Conservation (phyloP, 2,113 vertebrate species). For the Gymnarchus niloticus region DNA sequence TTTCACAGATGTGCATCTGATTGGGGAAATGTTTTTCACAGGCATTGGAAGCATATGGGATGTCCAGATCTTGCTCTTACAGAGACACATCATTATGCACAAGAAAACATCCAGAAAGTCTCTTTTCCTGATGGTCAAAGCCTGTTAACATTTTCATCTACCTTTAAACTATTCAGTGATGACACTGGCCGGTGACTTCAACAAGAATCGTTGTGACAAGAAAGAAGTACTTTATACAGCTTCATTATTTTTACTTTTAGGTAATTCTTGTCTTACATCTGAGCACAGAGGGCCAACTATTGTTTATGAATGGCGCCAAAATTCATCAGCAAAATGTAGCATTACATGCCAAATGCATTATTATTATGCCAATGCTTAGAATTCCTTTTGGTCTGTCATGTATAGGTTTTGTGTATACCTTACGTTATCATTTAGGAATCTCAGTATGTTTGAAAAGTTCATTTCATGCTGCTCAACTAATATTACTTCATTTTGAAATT, state of each 20-base stretch:
- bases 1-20: conserved; percentile 16
- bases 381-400: neutral
- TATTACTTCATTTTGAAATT: conserved; percentile 1
- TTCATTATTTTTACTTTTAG: too few species aligned
- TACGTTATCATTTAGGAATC: conserved; percentile 2
- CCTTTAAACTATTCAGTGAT: neutral
- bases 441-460: neutral
- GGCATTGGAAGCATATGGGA: neutral
- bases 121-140: neutral
- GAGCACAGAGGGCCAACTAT: neutral
- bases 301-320: neutral
- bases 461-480: conserved; percentile 3
- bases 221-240: neutral
- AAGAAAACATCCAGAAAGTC: conserved; percentile 15
- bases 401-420: neutral
- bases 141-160: neutral
- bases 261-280: neutral
- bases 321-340: neutral
- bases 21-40: neutral
- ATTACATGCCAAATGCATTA: neutral
- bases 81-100: neutral
- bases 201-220: neutral
- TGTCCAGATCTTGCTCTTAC: neutral
- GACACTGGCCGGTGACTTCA: neutral
- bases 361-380: neutral